Evolutionary conservation across 2,888 invertebrate species (phyloP).

Genomic region (Iselma pallidipennis): DNA sequence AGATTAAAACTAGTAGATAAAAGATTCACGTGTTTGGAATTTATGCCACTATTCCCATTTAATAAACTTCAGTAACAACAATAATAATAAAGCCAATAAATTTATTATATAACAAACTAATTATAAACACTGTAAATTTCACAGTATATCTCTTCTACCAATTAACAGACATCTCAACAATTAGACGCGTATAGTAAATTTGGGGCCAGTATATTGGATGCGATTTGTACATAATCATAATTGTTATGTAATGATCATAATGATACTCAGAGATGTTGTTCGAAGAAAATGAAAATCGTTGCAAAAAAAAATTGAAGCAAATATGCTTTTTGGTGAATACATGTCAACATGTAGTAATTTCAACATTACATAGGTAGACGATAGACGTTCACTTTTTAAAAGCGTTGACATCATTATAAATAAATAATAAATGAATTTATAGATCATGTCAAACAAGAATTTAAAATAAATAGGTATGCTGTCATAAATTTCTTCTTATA

Average conservation of each 20-base stretch:
- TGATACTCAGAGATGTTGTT: neutral
- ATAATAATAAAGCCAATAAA: neutral
- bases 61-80: neutral
- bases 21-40: neutral
- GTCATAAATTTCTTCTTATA: too few relatives aligned
- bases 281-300: neutral
- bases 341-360: neutral
- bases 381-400: neutral
- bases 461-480: neutral
- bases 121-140: neutral
- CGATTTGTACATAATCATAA: neutral
- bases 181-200: too few relatives aligned
- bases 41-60: neutral
- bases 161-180: neutral
- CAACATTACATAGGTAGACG: too few relatives aligned
- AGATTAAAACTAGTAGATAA: neutral
- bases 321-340: too few relatives aligned
- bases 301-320: neutral
- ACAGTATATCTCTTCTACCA: neutral
- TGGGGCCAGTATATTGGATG: too few relatives aligned
- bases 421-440: neutral
- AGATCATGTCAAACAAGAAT: neutral
- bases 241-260: neutral
- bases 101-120: neutral
- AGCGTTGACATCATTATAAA: neutral